phyloP scores from a whole-genome alignment of 2,113 vertebrate genomes.

The Pseudorectes ferrugineus region DNA sequence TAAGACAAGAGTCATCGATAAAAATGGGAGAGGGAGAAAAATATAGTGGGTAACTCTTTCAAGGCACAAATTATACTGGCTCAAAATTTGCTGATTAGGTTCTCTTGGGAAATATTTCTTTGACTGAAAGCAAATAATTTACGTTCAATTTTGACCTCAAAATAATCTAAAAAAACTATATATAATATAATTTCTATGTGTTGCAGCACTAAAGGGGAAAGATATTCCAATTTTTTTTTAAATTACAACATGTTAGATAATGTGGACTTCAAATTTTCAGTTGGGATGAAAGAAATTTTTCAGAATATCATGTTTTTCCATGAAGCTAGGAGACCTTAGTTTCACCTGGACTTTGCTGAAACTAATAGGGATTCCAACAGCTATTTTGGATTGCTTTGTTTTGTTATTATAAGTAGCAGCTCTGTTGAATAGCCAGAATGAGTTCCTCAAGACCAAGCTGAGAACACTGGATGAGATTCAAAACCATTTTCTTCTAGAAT shows the following conservation, averaged over 20 bases:
- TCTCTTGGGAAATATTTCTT: background rate
- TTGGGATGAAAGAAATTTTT: background rate
- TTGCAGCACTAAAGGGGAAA: background rate
- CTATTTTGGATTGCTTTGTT: background rate
- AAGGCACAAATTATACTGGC: background rate
- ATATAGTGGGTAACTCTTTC: background rate
- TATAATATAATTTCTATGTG: background rate
- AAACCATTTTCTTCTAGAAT: background rate
- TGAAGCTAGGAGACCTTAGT: background rate
- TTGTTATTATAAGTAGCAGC: background rate
- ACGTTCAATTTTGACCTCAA: background rate
- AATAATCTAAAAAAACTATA: accelerated
- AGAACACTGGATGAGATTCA: background rate
- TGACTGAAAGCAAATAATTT: background rate
- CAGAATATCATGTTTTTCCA: background rate
- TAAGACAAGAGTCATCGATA: background rate
- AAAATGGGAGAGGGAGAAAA: background rate
- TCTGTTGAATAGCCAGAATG: background rate
- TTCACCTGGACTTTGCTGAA: background rate
- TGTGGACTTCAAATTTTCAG: background rate
- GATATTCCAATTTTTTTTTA: background rate
- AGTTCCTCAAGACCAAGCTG: background rate
- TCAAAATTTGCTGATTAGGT: background rate
- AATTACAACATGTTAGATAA: background rate
- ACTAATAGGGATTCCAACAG: background rate